Evolutionary conservation across 2,113 vertebrate genomes (phyloP).

Genomic region (Pseudorasbora parva): DNA sequence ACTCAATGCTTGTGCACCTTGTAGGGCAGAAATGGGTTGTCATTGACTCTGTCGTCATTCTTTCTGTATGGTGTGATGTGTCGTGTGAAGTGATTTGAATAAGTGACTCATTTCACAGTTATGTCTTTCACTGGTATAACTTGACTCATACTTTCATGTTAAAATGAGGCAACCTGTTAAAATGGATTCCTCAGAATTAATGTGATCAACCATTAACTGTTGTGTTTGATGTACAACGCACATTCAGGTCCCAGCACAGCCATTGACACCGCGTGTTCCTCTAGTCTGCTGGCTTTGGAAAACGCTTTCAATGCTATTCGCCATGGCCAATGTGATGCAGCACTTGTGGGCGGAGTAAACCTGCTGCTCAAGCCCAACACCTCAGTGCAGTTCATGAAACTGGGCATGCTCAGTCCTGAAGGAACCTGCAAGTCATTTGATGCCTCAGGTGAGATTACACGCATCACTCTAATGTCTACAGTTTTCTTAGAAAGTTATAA

Average conservation of each 20-base stretch:
- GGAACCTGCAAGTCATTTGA: conserved; percentile 93
- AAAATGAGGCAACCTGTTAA: neutral
- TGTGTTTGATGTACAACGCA: neutral
- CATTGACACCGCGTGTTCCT: conserved; percentile 96
- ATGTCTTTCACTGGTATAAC: neutral
- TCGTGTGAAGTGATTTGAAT: neutral
- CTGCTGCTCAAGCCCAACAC: conserved; percentile 92
- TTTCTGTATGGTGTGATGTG: neutral
- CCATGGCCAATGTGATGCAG: conserved; percentile 81
- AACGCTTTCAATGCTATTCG: conserved; percentile 87
- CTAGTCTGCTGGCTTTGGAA: conserved; percentile 88
- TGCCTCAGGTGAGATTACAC: conserved; percentile 73
- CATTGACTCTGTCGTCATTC: neutral
- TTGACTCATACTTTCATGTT: neutral
- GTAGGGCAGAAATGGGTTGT: neutral
- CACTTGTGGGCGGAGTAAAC: conserved; percentile 91
- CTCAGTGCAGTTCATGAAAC: conserved; percentile 95
- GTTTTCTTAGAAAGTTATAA: neutral
- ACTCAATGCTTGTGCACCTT: neutral
- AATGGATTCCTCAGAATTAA: neutral
- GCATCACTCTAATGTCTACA: neutral
- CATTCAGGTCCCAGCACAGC: conserved; percentile 87
- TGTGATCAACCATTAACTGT: neutral
- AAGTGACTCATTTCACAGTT: neutral
- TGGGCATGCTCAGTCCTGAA: conserved; percentile 91